Percentiles rank a stretch among this genome's conserved stretches.
phyloP scores from a whole-genome alignment of 2,113 vertebrate genomes.

The Sialia sialis region DNA sequence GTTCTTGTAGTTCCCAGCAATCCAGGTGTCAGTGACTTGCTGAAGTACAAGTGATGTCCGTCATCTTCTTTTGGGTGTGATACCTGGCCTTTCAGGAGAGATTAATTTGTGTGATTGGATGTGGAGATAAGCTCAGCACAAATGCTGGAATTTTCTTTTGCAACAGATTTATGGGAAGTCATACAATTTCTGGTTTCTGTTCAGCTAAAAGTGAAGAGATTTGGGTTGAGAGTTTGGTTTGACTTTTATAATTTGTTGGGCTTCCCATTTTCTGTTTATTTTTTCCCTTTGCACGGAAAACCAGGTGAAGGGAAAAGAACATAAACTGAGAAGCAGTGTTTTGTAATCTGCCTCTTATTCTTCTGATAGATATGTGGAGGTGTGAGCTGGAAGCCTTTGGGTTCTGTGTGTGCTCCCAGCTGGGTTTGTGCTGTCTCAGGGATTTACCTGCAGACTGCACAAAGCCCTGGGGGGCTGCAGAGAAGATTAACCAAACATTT shows the following conservation, averaged over 20 bases:
- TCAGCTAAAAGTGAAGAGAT: neutral
- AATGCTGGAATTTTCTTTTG: neutral
- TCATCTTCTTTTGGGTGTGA: neutral
- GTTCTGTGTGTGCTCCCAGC: neutral
- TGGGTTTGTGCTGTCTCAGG: neutral
- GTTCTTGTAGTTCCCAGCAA: neutral
- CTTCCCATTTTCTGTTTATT: fast-evolving
- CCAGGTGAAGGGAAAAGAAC: neutral
- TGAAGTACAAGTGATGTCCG: neutral
- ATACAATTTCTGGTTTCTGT: neutral
- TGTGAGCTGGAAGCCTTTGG: neutral
- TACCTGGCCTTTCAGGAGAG: neutral
- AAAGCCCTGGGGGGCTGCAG: neutral
- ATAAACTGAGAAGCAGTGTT: neutral
- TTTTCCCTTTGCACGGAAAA: neutral
- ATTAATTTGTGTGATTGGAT: neutral
- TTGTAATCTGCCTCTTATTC: neutral
- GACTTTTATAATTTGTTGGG: neutral
- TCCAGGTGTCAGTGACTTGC: neutral
- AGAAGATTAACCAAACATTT: neutral
- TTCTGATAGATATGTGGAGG: neutral
- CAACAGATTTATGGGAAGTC: neutral
- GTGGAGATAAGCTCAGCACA: neutral
- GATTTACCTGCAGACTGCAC: neutral
- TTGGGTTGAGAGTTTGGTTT: neutral